Conservation (phyloP, 2,113 vertebrate genomes). For the Cottus gobio region DNA sequence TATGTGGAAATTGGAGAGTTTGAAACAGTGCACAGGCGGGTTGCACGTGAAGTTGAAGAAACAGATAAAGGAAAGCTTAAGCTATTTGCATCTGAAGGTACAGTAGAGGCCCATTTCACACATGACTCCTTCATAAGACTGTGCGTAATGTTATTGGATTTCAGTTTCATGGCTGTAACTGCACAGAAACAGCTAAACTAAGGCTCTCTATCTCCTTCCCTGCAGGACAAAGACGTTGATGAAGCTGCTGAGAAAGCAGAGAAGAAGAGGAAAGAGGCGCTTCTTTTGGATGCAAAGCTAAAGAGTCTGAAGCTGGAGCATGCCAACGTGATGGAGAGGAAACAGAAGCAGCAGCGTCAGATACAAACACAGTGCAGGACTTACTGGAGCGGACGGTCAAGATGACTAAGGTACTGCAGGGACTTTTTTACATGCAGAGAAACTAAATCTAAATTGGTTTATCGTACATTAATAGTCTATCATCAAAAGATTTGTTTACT, state of each 20-base stretch:
- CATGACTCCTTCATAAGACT: not conserved
- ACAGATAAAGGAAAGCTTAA: conserved; percentile 70
- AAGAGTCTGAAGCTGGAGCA: conserved; percentile 36
- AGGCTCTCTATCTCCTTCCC: not conserved
- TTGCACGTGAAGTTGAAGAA: conserved; percentile 64
- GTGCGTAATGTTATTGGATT: not conserved
- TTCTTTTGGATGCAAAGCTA: conserved; percentile 50
- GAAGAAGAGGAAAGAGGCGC: not conserved
- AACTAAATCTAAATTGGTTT: not conserved
- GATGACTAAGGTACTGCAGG: conserved; percentile 72
- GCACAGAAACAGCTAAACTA: not conserved
- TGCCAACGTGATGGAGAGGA: conserved; percentile 31
- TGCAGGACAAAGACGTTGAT: conserved; percentile 81
- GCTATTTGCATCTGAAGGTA: conserved; percentile 83
- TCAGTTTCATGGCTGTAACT: not conserved
- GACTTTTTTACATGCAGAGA: not conserved
- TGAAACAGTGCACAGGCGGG: conserved; percentile 70
- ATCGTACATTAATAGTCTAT: not conserved
- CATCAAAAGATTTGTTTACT: not conserved
- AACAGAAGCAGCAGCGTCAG: conserved; percentile 32
- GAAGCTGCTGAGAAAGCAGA: conserved; percentile 36
- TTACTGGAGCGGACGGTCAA: conserved; percentile 84
- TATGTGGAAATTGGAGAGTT: conserved; percentile 66
- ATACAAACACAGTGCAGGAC: conserved; percentile 54
- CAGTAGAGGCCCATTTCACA: not conserved